phyloP scores from a whole-genome alignment of 2,797 vertebrate species.

The Anguilla anguilla region DNA sequence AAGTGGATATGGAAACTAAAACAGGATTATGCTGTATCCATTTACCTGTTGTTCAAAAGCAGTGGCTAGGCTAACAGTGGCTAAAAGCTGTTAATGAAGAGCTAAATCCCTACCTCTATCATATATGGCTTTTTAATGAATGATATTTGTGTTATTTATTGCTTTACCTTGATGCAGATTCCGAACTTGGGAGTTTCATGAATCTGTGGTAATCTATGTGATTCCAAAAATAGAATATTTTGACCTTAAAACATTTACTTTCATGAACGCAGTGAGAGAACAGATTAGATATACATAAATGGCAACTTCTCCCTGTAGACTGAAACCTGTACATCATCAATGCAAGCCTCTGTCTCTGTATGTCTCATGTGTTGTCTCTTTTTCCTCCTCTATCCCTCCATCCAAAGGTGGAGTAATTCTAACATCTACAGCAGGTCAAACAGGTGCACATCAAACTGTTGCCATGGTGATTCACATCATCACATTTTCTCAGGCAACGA shows the following conservation, averaged over 20 bases:
- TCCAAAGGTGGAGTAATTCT: conserved; percentile 23
- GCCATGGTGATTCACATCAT: conserved; percentile 41
- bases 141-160: background rate
- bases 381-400: background rate
- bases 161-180: background rate
- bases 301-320: background rate
- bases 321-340: conserved; percentile 13
- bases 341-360: background rate
- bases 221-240: background rate
- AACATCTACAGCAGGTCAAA: conserved; percentile 40
- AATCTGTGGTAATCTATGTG: background rate
- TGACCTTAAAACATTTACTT: background rate
- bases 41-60: background rate
- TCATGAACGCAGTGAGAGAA: background rate
- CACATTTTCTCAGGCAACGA: background rate
- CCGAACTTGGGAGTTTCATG: background rate
- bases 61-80: background rate
- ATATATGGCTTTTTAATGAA: background rate
- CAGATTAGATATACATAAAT: background rate
- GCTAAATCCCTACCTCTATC: background rate
- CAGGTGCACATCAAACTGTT: conserved; percentile 39
- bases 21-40: too few relatives aligned
- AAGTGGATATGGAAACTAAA: too few relatives aligned
- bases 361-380: background rate
- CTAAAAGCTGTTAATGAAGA: background rate